Evolutionary conservation across 2,797 vertebrate genomes (phyloP).

Genomic region (Macropus fuliginosus): DNA sequence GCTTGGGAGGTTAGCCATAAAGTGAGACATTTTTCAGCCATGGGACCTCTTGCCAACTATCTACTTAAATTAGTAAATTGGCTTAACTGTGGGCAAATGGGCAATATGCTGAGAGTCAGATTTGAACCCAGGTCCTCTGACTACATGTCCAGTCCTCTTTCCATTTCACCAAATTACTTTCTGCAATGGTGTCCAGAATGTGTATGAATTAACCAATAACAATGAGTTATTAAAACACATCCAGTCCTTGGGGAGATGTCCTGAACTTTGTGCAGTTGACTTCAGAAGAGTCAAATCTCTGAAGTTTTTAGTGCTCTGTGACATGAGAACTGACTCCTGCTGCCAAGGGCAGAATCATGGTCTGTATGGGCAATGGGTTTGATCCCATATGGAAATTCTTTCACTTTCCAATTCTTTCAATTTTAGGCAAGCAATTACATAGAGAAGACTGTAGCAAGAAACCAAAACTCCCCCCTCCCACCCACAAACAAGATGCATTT

Average conservation of each 20-base stretch:
- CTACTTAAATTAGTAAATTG: background rate
- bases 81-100: background rate
- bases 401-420: conserved; percentile 62
- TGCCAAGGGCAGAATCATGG: conserved; percentile 56
- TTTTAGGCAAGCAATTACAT: conserved; percentile 73
- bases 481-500: conserved; percentile 72
- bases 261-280: background rate
- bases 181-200: background rate
- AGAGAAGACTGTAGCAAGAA: conserved; percentile 66
- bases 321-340: background rate
- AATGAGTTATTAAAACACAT: background rate
- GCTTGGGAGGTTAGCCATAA: background rate
- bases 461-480: conserved; percentile 59
- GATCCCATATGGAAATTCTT: conserved; percentile 12
- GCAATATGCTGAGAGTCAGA: background rate
- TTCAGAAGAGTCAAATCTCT: background rate
- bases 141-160: background rate
- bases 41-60: background rate
- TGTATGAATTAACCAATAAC: background rate
- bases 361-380: background rate
- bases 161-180: background rate
- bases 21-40: background rate
- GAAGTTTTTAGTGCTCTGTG: background rate
- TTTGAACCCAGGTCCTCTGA: background rate
- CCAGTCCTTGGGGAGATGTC: background rate